phyloP scores from a whole-genome alignment of 53 echinoderm and acorn worm species.

The Apostichopus leukothele region DNA sequence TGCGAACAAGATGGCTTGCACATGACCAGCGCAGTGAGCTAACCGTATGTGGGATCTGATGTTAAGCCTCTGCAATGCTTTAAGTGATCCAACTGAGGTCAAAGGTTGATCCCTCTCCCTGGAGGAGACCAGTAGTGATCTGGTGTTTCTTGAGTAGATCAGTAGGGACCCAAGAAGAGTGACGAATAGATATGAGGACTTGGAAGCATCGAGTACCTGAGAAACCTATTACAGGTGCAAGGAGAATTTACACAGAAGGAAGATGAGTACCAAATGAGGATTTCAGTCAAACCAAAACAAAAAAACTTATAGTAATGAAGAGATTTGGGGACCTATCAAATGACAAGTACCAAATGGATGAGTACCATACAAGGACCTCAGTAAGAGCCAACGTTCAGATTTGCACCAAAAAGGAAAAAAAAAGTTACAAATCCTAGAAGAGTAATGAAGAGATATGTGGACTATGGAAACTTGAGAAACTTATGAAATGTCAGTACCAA shows the following conservation, averaged over 20 bases:
- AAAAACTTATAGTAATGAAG: too few species aligned
- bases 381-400: too few species aligned
- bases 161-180: conserved; percentile 63
- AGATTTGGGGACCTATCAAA: too few species aligned
- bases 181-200: conserved; percentile 71
- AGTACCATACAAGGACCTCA: too few species aligned
- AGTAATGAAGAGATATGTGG: too few species aligned
- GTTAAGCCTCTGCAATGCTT: conserved; percentile 51
- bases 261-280: neutral
- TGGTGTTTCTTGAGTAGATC: conserved; percentile 76
- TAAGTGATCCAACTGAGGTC: conserved; percentile 47
- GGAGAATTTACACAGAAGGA: neutral
- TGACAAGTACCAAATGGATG: too few species aligned
- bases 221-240: conserved; percentile 53
- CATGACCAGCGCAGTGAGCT: conserved; percentile 56
- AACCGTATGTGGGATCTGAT: conserved; percentile 45
- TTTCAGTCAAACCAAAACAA: too few species aligned
- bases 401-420: too few species aligned
- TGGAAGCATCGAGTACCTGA: conserved; percentile 60
- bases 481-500: too few species aligned
- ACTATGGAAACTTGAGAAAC: too few species aligned
- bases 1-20: conserved; percentile 57
- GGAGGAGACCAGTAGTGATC: conserved; percentile 60
- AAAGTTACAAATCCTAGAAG: too few species aligned
- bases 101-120: conserved; percentile 35